Conservation (phyloP, 2,888 invertebrate species). For the Tineola bisselliella region DNA sequence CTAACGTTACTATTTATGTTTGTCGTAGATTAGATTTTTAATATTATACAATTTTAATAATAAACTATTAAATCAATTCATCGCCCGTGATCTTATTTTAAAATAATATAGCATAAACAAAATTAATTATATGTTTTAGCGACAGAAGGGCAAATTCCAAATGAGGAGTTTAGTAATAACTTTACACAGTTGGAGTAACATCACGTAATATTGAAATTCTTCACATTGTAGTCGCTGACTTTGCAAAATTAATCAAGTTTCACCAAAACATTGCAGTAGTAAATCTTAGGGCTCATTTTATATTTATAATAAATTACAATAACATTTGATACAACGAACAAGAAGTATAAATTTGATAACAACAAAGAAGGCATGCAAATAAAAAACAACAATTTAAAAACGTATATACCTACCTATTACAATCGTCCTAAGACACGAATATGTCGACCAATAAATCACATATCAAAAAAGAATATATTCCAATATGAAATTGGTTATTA, state of each 20-base stretch:
- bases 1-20: no score
- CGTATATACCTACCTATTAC: not conserved
- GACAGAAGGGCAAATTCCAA: not conserved
- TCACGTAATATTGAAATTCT: slow-evolving; percentile 6
- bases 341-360: no score
- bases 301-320: no score
- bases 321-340: no score
- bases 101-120: not conserved
- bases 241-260: not conserved
- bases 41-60: no score
- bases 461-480: not conserved
- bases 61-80: not conserved
- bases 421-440: not conserved
- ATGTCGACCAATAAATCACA: not conserved
- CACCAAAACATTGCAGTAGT: not conserved
- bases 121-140: not conserved
- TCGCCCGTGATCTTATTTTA: not conserved
- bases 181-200: not conserved
- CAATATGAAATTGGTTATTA: not conserved
- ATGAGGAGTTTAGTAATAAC: not conserved
- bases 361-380: no score
- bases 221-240: not conserved
- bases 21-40: no score
- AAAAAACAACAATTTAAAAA: no score
- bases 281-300: no score